A percentile compares a stretch with the other conserved stretches of the same genome.
These are phyloP conservation scores for Copsychus sechellarum DNA, from an alignment of 2,113 vertebrate genomes.

Conservation along the genomic window DNA sequence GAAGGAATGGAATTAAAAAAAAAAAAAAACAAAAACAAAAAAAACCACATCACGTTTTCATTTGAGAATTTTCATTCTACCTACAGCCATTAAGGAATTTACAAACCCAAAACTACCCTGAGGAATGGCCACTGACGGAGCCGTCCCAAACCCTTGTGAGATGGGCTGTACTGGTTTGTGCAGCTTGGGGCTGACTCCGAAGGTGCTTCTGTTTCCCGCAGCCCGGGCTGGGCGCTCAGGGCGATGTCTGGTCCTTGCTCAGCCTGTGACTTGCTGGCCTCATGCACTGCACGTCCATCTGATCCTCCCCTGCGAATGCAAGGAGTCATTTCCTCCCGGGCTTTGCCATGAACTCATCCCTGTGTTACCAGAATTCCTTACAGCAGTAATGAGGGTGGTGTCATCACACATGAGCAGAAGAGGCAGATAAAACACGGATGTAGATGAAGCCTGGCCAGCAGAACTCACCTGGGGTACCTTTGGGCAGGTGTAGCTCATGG, in stretches of 20 bases:
- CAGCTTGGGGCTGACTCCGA: background rate
- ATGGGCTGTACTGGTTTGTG: background rate
- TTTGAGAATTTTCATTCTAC: background rate
- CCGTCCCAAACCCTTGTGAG: background rate
- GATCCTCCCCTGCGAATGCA: background rate
- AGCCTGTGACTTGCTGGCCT: background rate
- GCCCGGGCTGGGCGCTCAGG: background rate
- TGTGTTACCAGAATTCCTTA: background rate
- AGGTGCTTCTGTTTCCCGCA: rapidly evolving
- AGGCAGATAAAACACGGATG: background rate
- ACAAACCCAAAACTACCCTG: background rate
- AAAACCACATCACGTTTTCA: background rate
- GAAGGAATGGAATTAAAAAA: background rate
- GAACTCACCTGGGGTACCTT: background rate
- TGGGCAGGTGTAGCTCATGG: background rate
- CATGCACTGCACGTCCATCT: background rate
- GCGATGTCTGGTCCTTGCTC: rapidly evolving
- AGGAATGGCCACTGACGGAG: background rate
- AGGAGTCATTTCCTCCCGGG: background rate
- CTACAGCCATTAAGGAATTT: background rate
- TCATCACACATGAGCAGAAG: background rate
- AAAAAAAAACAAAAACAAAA: rapidly evolving
- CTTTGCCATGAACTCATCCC: background rate
- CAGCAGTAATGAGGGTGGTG: rapidly evolving
- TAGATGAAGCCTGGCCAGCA: background rate